Conservation (phyloP, 1,140 invertebrate genomes). For the Pachyrhynchus sulphureomaculatus region DNA sequence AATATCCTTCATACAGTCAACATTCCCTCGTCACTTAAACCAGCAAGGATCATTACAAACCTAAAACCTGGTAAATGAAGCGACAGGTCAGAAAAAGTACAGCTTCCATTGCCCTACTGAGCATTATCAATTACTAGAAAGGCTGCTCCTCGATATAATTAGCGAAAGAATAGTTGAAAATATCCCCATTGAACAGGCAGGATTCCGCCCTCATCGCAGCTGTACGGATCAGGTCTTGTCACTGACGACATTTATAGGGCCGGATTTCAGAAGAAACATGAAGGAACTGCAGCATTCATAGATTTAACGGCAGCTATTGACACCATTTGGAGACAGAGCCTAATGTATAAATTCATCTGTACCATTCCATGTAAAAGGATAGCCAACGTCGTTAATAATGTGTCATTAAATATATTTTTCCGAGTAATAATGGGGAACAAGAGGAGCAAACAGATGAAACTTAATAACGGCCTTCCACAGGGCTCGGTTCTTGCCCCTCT, state of each 20-base stretch:
- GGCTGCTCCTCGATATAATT: not conserved
- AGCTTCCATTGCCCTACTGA: not conserved
- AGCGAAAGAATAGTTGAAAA: slow-evolving; percentile 3
- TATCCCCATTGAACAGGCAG: slow-evolving; percentile 21
- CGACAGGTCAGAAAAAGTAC: slow-evolving; percentile 3
- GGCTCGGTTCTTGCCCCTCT: slow-evolving; percentile 22
- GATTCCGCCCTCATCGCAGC: slow-evolving; percentile 15
- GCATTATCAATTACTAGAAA: slow-evolving; percentile 3
- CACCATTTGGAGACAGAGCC: not conserved
- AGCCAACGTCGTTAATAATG: no score
- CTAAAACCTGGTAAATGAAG: slow-evolving; percentile 1
- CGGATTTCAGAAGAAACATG: slow-evolving; percentile 6
- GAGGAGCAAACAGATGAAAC: slow-evolving; percentile 6
- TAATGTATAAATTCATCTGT: slow-evolving; percentile 2
- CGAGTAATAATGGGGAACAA: slow-evolving; percentile 7
- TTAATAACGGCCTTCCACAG: slow-evolving; percentile 21
- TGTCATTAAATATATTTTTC: slow-evolving; percentile 13
- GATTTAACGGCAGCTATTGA: not conserved
- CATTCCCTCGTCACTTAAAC: not conserved
- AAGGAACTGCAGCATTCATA: slow-evolving; percentile 9
- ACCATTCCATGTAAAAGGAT: slow-evolving; percentile 5
- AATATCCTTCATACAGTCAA: slow-evolving; percentile 13
- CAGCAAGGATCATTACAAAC: slow-evolving; percentile 9
- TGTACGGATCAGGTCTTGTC: slow-evolving; percentile 22
- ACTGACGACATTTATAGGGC: slow-evolving; percentile 14